Evolutionary conservation across 2,113 vertebrate species (phyloP).

Genomic region (Lontra canadensis): DNA sequence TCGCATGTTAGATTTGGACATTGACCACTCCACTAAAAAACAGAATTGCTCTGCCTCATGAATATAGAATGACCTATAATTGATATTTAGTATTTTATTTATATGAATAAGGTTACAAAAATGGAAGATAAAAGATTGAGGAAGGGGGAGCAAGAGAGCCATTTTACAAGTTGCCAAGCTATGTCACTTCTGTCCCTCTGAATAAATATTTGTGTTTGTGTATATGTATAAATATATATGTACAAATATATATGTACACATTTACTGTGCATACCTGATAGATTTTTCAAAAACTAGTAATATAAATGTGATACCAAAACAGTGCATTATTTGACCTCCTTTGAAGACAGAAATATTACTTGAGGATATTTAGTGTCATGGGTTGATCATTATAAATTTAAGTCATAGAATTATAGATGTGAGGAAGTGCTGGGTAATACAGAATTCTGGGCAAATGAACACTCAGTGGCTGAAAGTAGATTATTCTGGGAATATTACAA

Average conservation of each 20-base stretch:
- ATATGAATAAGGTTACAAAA: neutral
- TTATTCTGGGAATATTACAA: neutral
- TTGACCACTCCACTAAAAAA: neutral
- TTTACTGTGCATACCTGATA: neutral
- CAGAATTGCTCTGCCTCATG: neutral
- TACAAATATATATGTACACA: neutral
- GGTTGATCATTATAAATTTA: neutral
- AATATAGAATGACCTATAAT: neutral
- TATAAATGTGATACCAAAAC: neutral
- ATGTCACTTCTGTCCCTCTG: neutral
- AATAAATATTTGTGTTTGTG: neutral
- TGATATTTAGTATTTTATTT: neutral
- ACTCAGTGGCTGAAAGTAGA: neutral
- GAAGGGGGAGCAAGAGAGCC: neutral
- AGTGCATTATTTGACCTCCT: neutral
- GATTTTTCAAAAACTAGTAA: neutral
- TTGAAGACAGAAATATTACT: slow-evolving; percentile 10
- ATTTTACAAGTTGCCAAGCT: neutral
- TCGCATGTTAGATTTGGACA: neutral
- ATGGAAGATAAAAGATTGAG: neutral
- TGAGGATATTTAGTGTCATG: neutral
- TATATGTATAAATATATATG: neutral
- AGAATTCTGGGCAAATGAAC: neutral
- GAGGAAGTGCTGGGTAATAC: neutral
- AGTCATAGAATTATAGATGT: neutral